Evolutionary conservation across 1,140 invertebrate species (phyloP).

Genomic region (Oryctes rhinoceros): DNA sequence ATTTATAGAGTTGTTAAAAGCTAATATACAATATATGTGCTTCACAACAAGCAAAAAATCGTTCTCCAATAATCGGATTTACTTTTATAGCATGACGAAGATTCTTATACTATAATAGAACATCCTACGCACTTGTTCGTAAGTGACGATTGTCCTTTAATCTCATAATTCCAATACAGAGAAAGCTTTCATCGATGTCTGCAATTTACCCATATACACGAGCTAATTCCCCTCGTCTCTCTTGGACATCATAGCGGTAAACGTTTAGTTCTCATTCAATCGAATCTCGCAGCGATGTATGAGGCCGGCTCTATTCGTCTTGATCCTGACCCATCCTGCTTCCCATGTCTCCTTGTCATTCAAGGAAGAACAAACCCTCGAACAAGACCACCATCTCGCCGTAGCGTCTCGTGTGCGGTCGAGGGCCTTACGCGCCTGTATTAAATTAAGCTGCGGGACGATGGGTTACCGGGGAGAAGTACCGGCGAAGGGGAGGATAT

Average conservation of each 20-base stretch:
- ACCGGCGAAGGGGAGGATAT: not conserved
- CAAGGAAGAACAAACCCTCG: not conserved
- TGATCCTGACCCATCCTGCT: not conserved
- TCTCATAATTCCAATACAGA: not conserved
- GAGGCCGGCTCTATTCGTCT: slow-evolving; percentile 1
- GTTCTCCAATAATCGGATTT: too few relatives aligned
- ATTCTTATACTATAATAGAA: not conserved
- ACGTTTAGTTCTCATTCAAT: slow-evolving; percentile 1
- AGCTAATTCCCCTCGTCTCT: not conserved
- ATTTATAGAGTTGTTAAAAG: too few relatives aligned
- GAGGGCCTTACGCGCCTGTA: not conserved
- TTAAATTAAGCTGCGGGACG: slow-evolving; percentile 7
- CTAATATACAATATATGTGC: too few relatives aligned
- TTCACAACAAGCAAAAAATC: too few relatives aligned
- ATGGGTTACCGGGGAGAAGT: not conserved
- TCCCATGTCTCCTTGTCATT: not conserved
- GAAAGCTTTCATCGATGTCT: not conserved
- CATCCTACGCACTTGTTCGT: not conserved
- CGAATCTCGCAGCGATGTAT: not conserved
- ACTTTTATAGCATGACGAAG: not conserved
- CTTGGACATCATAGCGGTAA: not conserved
- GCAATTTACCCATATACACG: slow-evolving; percentile 6
- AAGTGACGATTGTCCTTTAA: not conserved
- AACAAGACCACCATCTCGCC: not conserved
- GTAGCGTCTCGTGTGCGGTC: not conserved